Conservation (phyloP, 1,140 invertebrate species). For the Araneus ventricosus region DNA sequence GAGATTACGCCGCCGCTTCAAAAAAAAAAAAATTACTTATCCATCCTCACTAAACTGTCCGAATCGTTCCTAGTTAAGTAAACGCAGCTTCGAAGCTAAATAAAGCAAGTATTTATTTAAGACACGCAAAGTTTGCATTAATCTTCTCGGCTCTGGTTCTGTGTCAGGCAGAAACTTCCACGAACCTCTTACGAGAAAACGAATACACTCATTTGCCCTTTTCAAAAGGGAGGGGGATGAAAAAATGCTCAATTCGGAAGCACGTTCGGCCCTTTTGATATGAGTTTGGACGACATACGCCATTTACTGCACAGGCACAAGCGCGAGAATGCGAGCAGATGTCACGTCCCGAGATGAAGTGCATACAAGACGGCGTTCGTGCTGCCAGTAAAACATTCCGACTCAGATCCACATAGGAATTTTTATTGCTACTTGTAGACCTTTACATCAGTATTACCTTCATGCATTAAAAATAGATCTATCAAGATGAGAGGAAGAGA, state of each 20-base stretch:
- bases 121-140: constrained; percentile 22
- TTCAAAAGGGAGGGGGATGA: background rate
- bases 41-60: background rate
- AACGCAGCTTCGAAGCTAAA: constrained; percentile 25
- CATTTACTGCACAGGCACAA: background rate
- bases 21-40: constrained; percentile 21
- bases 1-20: too few species aligned
- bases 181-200: background rate
- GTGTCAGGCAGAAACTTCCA: background rate
- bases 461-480: constrained; percentile 34
- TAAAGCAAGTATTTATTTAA: constrained; percentile 28
- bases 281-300: constrained; percentile 14
- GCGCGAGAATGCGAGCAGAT: constrained; percentile 26
- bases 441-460: constrained; percentile 18
- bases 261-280: constrained; percentile 19
- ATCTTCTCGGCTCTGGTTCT: background rate
- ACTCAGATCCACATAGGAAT: constrained; percentile 10
- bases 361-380: constrained; percentile 22
- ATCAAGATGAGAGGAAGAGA: background rate
- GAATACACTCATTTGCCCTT: constrained; percentile 5
- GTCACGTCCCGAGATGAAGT: constrained; percentile 28
- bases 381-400: background rate
- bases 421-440: constrained; percentile 37
- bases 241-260: background rate
- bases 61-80: background rate